Evolutionary conservation across 1,140 invertebrate genomes (phyloP).

Genomic region (Drosophila mojavensis): DNA sequence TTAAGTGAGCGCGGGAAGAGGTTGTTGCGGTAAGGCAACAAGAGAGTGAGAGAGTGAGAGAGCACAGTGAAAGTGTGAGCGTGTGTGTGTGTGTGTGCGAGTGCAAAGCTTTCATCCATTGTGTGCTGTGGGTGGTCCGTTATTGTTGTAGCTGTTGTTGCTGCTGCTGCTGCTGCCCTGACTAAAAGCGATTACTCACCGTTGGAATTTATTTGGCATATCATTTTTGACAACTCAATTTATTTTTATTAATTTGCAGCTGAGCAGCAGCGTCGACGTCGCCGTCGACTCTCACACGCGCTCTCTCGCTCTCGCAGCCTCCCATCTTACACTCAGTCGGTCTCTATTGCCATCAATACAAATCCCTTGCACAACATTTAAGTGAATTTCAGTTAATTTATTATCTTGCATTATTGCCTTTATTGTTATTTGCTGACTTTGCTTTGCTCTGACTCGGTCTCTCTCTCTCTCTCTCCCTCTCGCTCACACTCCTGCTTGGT

Average conservation of each 20-base stretch:
- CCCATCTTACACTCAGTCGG: background rate
- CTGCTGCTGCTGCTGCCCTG: conserved; percentile 21
- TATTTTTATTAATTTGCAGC: conserved; percentile 84
- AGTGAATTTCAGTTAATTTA: conserved; percentile 84
- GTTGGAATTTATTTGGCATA: conserved; percentile 84
- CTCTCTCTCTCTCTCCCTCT: background rate
- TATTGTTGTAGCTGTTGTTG: conserved; percentile 13
- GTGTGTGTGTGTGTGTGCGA: conserved; percentile 8
- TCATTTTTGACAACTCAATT: conserved; percentile 84
- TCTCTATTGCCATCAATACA: conserved; percentile 2
- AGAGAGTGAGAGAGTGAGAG: conserved; percentile 22
- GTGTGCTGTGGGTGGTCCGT: conserved; percentile 60
- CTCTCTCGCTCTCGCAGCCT: background rate
- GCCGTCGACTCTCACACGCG: background rate
- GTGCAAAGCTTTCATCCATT: conserved; percentile 55
- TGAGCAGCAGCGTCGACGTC: conserved; percentile 48
- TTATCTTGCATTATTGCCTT: conserved; percentile 78
- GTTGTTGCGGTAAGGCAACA: conserved; percentile 21
- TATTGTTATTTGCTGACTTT: conserved; percentile 56
- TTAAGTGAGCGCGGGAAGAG: conserved; percentile 43
- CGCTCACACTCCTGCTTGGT: conserved; percentile 3
- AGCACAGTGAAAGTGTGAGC: conserved; percentile 5
- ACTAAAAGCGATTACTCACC: conserved; percentile 82
- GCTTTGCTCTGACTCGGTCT: background rate
- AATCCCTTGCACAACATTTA: conserved; percentile 53